These are phyloP conservation scores for Pseudococcus viburni DNA, from an alignment of 2,888 invertebrate species.

Conservation along the genomic window DNA sequence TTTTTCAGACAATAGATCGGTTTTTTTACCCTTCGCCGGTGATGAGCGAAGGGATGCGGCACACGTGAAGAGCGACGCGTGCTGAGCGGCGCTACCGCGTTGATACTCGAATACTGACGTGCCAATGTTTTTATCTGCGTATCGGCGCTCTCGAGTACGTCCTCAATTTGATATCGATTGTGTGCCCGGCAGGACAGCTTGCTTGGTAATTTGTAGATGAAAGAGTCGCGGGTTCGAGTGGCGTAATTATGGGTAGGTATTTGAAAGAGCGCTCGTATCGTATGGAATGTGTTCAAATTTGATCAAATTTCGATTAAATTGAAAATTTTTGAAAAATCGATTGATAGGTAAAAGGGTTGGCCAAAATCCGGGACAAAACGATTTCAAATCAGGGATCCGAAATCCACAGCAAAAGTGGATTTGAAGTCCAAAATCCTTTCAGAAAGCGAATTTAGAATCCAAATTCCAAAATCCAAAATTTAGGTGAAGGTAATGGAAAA, in stretches of 20 bases:
- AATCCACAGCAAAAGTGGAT: too few species aligned
- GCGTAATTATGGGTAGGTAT: background rate
- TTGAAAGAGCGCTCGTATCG: too few species aligned
- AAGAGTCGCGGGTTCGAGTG: background rate
- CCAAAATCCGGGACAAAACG: too few species aligned
- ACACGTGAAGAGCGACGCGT: conserved; percentile 16
- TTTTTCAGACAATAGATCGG: background rate
- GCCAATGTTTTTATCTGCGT: background rate
- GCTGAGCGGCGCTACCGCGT: conserved; percentile 2
- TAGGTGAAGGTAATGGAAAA: too few species aligned
- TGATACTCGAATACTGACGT: background rate
- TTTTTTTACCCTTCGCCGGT: background rate
- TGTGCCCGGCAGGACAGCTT: background rate
- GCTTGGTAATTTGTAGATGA: background rate
- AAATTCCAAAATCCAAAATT: too few species aligned
- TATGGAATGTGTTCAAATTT: too few species aligned
- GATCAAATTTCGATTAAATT: too few species aligned
- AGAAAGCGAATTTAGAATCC: too few species aligned
- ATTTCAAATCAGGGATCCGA: too few species aligned
- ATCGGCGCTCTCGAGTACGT: background rate
- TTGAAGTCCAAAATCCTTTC: too few species aligned
- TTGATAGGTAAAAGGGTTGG: too few species aligned
- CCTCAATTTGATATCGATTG: background rate
- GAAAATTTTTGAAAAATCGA: too few species aligned
- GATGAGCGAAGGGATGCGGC: background rate